These are phyloP conservation scores for Troides helena DNA, from an alignment of 2,888 invertebrate genomes.

Conservation along the genomic window DNA sequence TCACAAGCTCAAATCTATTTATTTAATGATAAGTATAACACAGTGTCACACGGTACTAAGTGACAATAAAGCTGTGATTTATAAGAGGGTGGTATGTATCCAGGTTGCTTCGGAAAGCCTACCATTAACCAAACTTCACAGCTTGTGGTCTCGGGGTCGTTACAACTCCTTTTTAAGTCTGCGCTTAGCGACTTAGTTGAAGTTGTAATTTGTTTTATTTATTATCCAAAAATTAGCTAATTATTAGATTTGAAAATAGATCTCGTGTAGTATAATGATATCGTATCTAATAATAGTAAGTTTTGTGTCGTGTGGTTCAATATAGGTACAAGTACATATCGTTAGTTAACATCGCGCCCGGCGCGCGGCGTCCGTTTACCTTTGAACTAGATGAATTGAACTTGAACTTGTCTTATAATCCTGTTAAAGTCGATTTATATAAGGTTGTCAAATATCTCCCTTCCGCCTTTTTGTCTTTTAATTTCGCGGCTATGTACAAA, in stretches of 20 bases:
- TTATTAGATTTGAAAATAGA: slow-evolving; percentile 14
- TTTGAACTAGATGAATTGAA: slow-evolving; percentile 49
- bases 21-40: no score
- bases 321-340: slow-evolving; percentile 37
- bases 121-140: no score
- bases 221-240: slow-evolving; percentile 16
- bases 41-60: no score
- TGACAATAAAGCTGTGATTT: no score
- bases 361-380: slow-evolving; percentile 46
- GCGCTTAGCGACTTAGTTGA: no score
- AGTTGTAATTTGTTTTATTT: slow-evolving; percentile 7
- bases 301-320: slow-evolving; percentile 28
- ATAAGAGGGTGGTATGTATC: no score
- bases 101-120: no score
- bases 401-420: slow-evolving; percentile 43
- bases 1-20: no score
- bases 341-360: slow-evolving; percentile 39
- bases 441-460: no score
- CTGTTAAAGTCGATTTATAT: neutral
- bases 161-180: no score
- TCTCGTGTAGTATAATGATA: slow-evolving; percentile 8
- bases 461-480: no score
- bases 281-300: slow-evolving; percentile 25
- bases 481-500: no score
- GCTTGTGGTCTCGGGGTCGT: neutral